phyloP scores from a whole-genome alignment of 2,888 invertebrate species.

The Sussaba pulchella region DNA sequence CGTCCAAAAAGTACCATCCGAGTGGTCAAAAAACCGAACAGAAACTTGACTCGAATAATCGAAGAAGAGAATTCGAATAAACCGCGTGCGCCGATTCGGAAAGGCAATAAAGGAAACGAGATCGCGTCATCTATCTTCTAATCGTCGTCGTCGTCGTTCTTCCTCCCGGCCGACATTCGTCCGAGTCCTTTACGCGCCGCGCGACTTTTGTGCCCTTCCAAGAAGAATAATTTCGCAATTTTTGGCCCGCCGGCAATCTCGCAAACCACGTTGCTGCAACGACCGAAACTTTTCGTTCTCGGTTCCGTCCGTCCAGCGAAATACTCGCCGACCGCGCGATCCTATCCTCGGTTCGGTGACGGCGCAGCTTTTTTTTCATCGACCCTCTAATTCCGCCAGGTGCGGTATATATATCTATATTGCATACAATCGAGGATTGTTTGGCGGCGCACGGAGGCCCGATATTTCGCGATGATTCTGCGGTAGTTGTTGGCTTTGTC shows the following conservation, averaged over 20 bases:
- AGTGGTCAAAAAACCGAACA: too few relatives aligned
- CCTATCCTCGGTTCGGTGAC: slow-evolving; percentile 18
- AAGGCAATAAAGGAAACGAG: too few relatives aligned
- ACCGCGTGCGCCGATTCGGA: too few relatives aligned
- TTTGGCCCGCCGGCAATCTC: slow-evolving; percentile 69
- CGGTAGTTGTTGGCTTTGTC: background rate
- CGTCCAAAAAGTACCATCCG: too few relatives aligned
- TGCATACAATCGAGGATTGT: slow-evolving; percentile 41
- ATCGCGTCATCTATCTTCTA: too few relatives aligned
- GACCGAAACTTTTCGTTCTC: background rate
- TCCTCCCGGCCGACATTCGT: slow-evolving; percentile 68
- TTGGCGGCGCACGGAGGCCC: slow-evolving; percentile 44
- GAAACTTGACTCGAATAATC: too few relatives aligned
- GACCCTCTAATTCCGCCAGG: slow-evolving; percentile 74
- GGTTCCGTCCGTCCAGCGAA: slow-evolving; percentile 4
- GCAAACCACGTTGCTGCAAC: too few relatives aligned
- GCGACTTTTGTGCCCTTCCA: slow-evolving; percentile 61
- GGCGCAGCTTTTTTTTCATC: slow-evolving; percentile 66
- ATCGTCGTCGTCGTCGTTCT: slow-evolving; percentile 31
- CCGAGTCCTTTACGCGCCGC: slow-evolving; percentile 17
- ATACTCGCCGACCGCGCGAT: background rate
- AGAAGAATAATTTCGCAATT: slow-evolving; percentile 77
- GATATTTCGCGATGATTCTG: background rate
- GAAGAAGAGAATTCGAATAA: too few relatives aligned
- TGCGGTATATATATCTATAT: slow-evolving; percentile 29